These are phyloP conservation scores for Channa argus DNA, from an alignment of 2,113 vertebrate genomes.

Conservation along the genomic window DNA sequence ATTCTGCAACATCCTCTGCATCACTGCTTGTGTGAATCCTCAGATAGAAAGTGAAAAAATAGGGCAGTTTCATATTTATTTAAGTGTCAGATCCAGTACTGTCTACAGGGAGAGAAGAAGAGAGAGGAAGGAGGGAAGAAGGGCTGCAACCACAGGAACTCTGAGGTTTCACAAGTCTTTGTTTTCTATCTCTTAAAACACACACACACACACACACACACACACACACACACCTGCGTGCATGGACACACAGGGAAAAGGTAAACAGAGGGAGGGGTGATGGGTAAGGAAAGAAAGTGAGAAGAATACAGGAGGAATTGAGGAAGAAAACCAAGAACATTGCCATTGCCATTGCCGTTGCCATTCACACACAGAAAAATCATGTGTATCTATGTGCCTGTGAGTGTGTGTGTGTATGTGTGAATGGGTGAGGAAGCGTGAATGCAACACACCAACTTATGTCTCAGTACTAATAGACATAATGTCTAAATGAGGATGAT, in stretches of 20 bases:
- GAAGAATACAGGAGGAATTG: constrained; percentile 27
- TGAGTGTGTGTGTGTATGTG: constrained; percentile 2
- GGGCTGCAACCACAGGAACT: constrained; percentile 69
- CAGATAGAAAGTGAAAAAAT: constrained; percentile 68
- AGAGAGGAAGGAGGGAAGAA: constrained; percentile 44
- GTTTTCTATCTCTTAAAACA: constrained; percentile 31
- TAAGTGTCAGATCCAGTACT: constrained; percentile 76
- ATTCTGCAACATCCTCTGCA: constrained; percentile 31
- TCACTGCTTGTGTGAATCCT: constrained; percentile 52
- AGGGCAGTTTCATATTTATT: constrained; percentile 81
- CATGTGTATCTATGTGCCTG: constrained; percentile 4
- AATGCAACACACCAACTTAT: constrained; percentile 36
- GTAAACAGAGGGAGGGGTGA: constrained; percentile 22
- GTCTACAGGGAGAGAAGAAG: constrained; percentile 58
- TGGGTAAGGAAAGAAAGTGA: not conserved
- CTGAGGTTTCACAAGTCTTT: constrained; percentile 60
- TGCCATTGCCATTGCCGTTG: too few relatives aligned
- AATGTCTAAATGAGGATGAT: constrained; percentile 43
- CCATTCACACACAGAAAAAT: constrained; percentile 11
- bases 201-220: constrained; percentile 5
- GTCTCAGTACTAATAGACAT: constrained; percentile 27
- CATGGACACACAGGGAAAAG: constrained; percentile 28
- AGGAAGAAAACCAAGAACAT: constrained; percentile 6
- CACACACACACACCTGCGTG: constrained; percentile 16
- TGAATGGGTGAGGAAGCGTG: not conserved